phyloP scores from a whole-genome alignment of 2,888 invertebrate genomes.

The Meandrusa payeni region DNA sequence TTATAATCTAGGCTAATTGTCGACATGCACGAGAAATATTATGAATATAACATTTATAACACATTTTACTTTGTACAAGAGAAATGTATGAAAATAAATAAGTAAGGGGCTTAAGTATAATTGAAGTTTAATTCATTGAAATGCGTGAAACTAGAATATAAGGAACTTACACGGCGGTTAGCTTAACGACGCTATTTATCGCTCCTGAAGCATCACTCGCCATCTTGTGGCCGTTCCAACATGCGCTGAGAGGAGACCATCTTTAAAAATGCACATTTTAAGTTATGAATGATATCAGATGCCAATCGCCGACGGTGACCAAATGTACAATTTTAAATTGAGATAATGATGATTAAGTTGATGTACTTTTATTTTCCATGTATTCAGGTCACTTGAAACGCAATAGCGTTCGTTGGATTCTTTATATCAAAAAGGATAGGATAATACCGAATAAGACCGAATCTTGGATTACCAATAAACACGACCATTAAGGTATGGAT shows the following conservation, averaged over 20 bases:
- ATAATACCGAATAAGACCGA: too few species aligned
- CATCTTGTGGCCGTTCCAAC: conserved; percentile 51
- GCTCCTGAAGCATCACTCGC: conserved; percentile 45
- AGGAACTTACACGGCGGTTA: conserved; percentile 18
- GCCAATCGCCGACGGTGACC: conserved; percentile 5
- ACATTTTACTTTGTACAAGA: too few species aligned
- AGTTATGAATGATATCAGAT: conserved; percentile 17
- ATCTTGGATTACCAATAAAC: too few species aligned
- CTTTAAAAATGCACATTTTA: conserved; percentile 34
- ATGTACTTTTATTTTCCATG: conserved; percentile 1
- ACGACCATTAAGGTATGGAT: too few species aligned
- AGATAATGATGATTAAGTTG: conserved; percentile 2
- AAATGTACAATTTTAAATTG: neutral
- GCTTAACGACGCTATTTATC: conserved; percentile 26
- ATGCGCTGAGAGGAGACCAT: conserved; percentile 32
- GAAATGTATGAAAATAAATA: too few species aligned
- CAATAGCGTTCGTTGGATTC: too few species aligned
- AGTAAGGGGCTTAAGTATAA: neutral
- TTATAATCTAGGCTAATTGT: too few species aligned
- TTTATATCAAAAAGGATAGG: too few species aligned
- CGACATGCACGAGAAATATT: too few species aligned
- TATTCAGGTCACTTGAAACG: conserved; percentile 6
- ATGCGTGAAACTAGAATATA: conserved; percentile 12
- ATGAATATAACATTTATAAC: too few species aligned
- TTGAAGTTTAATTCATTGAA: conserved; percentile 27